These are phyloP conservation scores for Brachypteracias leptosomus DNA, from an alignment of 2,113 vertebrate genomes.

Conservation along the genomic window DNA sequence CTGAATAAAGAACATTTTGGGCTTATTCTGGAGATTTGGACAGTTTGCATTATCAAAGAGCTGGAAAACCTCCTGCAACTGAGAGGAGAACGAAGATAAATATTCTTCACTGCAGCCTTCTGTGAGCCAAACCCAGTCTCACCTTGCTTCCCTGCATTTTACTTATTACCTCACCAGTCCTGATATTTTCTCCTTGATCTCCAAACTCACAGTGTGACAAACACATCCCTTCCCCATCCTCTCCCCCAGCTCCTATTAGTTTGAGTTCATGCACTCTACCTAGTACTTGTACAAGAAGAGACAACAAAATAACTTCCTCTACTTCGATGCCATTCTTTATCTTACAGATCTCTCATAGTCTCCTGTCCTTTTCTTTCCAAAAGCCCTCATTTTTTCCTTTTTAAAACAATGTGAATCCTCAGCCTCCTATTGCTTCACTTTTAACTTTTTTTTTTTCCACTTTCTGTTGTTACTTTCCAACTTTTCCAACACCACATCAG, in stretches of 20 bases:
- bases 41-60: conserved; percentile 92
- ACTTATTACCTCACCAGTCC: not conserved
- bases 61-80: conserved; percentile 91
- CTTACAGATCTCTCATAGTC: not conserved
- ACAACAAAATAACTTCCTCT: not conserved
- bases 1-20: conserved; percentile 98
- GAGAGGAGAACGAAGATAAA: not conserved
- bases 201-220: not conserved
- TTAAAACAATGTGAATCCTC: not conserved
- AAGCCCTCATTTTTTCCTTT: not conserved
- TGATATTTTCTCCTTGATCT: not conserved
- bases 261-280: not conserved
- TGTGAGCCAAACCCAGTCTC: not conserved
- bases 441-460: not conserved
- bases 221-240: not conserved
- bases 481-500: not conserved
- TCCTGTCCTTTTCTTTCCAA: not conserved
- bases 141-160: not conserved
- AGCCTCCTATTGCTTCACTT: not conserved
- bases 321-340: not conserved
- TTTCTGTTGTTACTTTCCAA: not conserved
- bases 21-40: conserved; percentile 94
- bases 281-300: not conserved
- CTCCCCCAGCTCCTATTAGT: not conserved
- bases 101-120: not conserved